Evolutionary conservation across 2,797 vertebrate genomes (phyloP).

Genomic region (Myripristis murdjan): DNA sequence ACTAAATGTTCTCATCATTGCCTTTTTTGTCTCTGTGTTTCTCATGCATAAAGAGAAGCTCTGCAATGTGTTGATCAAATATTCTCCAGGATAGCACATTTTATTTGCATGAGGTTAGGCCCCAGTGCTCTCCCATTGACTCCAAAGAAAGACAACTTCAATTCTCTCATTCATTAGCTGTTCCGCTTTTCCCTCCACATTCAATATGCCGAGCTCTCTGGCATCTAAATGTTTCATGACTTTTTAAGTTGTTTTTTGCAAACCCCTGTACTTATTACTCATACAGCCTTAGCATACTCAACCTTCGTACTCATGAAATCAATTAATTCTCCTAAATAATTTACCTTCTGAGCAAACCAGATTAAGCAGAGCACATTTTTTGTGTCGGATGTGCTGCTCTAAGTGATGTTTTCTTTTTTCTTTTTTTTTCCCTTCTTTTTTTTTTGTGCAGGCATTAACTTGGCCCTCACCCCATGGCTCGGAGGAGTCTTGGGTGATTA

Average conservation of each 20-base stretch:
- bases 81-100: constrained; percentile 59
- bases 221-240: constrained; percentile 89
- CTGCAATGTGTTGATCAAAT: constrained; percentile 63
- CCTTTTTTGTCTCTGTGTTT: constrained; percentile 35
- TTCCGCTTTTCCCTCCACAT: constrained; percentile 66
- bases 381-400: constrained; percentile 78
- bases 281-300: constrained; percentile 83
- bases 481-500: constrained; percentile 85
- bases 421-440: constrained; percentile 65
- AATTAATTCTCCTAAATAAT: constrained; percentile 91
- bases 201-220: constrained; percentile 81
- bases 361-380: constrained; percentile 83
- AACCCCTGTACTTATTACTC: constrained; percentile 86
- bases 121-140: constrained; percentile 64
- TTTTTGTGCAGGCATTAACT: constrained; percentile 79
- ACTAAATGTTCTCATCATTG: constrained; percentile 23
- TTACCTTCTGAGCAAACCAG: constrained; percentile 85
- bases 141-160: constrained; percentile 74
- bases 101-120: constrained; percentile 70
- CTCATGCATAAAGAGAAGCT: constrained; percentile 43
- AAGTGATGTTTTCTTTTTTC: constrained; percentile 72
- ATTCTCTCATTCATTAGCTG: constrained; percentile 83
- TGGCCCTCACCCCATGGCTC: constrained; percentile 76
- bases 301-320: constrained; percentile 88
- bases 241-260: constrained; percentile 87